A percentile compares a stretch with the other conserved stretches of the same genome.
phyloP scores from a whole-genome alignment of 1,140 invertebrate species.

The Ceratina calcarata region DNA sequence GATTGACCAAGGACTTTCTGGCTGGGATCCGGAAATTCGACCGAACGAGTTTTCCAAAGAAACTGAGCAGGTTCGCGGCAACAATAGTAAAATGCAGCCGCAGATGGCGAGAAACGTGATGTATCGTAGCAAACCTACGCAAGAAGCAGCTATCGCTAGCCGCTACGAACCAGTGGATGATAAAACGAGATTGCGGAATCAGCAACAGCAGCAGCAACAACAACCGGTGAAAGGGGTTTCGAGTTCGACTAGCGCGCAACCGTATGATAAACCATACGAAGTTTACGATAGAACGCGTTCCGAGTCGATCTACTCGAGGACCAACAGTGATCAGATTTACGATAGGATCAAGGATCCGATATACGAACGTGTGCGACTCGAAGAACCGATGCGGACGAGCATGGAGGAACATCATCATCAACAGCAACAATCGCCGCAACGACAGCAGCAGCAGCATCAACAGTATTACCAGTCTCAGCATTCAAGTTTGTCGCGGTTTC shows the following conservation, averaged over 20 bases:
- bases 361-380: slow-evolving; percentile 73
- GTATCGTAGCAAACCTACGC: slow-evolving; percentile 14
- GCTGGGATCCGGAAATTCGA: not conserved
- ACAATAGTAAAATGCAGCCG: slow-evolving; percentile 9
- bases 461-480: slow-evolving; percentile 18
- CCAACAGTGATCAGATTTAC: slow-evolving; percentile 77
- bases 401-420: slow-evolving; percentile 69
- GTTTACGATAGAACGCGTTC: slow-evolving; percentile 67
- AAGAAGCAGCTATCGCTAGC: not conserved
- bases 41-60: slow-evolving; percentile 12
- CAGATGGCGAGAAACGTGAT: not conserved
- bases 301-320: slow-evolving; percentile 59
- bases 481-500: slow-evolving; percentile 58
- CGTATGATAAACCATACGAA: slow-evolving; percentile 57
- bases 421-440: slow-evolving; percentile 42
- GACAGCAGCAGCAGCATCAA: slow-evolving; percentile 19
- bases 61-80: not conserved
- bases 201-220: slow-evolving; percentile 12
- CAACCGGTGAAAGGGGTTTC: slow-evolving; percentile 28
- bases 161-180: slow-evolving; percentile 9
- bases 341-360: slow-evolving; percentile 76
- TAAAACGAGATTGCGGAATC: not conserved
- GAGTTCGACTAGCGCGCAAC: not conserved
- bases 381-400: slow-evolving; percentile 60
- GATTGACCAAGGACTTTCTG: not conserved